Conservation (phyloP, 2,797 vertebrate species). For the Lemur catta region DNA sequence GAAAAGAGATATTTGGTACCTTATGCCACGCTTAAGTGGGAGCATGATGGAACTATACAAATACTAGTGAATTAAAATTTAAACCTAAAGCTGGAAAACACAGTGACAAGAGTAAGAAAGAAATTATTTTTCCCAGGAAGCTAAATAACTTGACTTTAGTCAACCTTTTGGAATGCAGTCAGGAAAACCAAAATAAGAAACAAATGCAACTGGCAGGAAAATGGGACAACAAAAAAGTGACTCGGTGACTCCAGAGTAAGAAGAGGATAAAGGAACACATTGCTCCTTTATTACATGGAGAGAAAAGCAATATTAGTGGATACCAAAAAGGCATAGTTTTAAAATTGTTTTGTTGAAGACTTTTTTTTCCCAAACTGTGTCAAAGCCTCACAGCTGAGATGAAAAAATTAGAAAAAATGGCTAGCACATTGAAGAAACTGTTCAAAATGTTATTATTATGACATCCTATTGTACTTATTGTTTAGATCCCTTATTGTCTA, state of each 20-base stretch:
- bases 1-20: neutral
- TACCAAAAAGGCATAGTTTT: conserved; percentile 47
- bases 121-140: conserved; percentile 32
- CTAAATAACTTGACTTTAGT: conserved; percentile 32
- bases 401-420: neutral
- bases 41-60: neutral
- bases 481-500: neutral
- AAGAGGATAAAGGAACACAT: neutral
- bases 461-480: neutral
- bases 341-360: conserved; percentile 59
- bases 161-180: conserved; percentile 24
- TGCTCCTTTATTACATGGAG: conserved; percentile 51
- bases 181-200: conserved; percentile 55
- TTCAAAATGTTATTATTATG: neutral
- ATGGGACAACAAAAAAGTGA: neutral
- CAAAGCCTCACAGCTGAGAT: conserved; percentile 14
- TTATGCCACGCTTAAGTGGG: neutral
- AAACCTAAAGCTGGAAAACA: conserved; percentile 1
- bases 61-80: conserved; percentile 10
- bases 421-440: neutral
- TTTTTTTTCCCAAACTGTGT: conserved; percentile 24
- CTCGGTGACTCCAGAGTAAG: neutral
- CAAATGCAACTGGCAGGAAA: conserved; percentile 22
- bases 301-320: conserved; percentile 59
- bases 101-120: neutral